These are phyloP conservation scores for Akabosia matsudoensis DNA, from an alignment of 1,140 invertebrate species.

Conservation along the genomic window DNA sequence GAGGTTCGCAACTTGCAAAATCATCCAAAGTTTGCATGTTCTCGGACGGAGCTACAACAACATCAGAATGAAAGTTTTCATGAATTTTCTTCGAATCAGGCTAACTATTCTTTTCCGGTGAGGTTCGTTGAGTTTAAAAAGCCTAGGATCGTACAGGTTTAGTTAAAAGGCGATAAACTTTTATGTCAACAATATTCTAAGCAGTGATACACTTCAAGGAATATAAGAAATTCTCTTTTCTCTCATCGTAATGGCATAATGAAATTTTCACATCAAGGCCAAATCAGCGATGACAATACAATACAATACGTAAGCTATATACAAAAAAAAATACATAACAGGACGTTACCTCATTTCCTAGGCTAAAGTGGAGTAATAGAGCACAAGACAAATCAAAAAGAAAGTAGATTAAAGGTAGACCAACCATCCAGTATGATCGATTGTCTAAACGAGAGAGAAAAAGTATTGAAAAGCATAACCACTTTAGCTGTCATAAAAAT, in stretches of 20 bases:
- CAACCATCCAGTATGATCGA: conserved; percentile 4
- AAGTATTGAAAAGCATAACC: background rate
- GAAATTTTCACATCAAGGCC: too few relatives aligned
- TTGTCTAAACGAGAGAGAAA: background rate
- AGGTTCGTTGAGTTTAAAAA: too few relatives aligned
- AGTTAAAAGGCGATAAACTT: too few relatives aligned
- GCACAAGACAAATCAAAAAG: background rate
- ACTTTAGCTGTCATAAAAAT: background rate
- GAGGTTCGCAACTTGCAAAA: conserved; percentile 25
- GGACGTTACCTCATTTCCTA: conserved; percentile 12
- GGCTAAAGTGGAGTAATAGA: background rate
- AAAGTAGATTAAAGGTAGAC: conserved; percentile 7
- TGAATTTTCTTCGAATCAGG: too few relatives aligned
- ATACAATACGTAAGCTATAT: too few relatives aligned
- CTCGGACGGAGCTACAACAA: conserved; percentile 8
- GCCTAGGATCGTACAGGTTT: too few relatives aligned
- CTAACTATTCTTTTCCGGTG: too few relatives aligned
- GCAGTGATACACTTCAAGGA: too few relatives aligned
- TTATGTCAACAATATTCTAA: too few relatives aligned
- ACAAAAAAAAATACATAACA: background rate
- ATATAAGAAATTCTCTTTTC: background rate
- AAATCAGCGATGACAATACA: too few relatives aligned
- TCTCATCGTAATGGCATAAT: background rate
- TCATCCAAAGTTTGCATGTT: background rate
- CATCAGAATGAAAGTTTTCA: too few relatives aligned